Evolutionary conservation across 2,797 vertebrate genomes (phyloP), one percentile per base, ranked within the genome.

Genomic region (Anguilla pacifica): DNA sequence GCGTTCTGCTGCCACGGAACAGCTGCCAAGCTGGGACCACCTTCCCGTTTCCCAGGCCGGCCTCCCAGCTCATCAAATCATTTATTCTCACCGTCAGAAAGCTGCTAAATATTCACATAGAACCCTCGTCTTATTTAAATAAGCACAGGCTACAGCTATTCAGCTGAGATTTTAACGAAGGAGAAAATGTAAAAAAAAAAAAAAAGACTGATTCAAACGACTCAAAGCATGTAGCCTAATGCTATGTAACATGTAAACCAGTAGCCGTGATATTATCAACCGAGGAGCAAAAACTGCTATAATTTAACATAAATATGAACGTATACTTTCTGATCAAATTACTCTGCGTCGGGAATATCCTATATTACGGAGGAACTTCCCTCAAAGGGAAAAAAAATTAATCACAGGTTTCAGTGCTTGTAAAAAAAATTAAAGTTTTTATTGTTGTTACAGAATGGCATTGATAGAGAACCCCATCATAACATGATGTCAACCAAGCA

Each of bases 1-100:
- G 85, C 85, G 86, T 91, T 95, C 92, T 83, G 90, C 86, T 95
- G 94, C 94, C 92, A 92, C 88, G 86, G 93, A 97, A 96, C 96
- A 97, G 97, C 97, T 98, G 97, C 95, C 90, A 93, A 93, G 91
- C 96, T 93, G 91, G 92, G 92, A 90, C 86, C 90, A 91, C 94
- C 93, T 94, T 95, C 94, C 92, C 92, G 94, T 89, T 93, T 93
- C 93, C 95, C 94, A 94, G 90, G 89, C 88, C 88, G 91, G 88
- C 92, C 91, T 91, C 88, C 83, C 90, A 87, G 89, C 89, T 92
- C 94, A 93, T 93, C 94, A 92, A 91, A 91, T 91, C 92, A 93
- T 93, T 93, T 92, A 93, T 89, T 91, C 89, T 91, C 92, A 88
- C 89, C 94, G 92, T 92, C 94, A 92, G 93, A 94, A 93, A 94